Base-by-base conservation (phyloP, 2,113 vertebrate genomes). In the Oncorhynchus clarkii region DNA sequence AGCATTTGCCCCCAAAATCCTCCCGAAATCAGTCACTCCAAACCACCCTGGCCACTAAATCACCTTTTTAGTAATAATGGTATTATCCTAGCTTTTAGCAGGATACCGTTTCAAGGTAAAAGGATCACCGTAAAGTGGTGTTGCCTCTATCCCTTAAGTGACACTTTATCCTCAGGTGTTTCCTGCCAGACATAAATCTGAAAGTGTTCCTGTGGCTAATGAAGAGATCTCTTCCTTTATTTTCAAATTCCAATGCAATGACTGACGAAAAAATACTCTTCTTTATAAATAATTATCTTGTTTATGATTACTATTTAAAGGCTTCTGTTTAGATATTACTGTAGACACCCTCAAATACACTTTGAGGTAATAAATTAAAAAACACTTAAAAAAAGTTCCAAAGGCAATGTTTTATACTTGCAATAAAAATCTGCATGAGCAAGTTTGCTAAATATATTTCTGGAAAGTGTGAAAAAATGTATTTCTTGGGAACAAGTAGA, bases 21-120 rank as follows among this genome's bases (percentile, higher is more conserved):
- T 81, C 79, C 81, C 76, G 84, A 80, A 86, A 89, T 78, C 87
- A 89, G 88, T 88, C 84, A 86, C 86, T 87, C 77, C 84, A 72
- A 80, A 79, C 75, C 59, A 9, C 34, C 74, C 78, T 88, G 80
- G 83, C 80, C 76, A 16, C 79, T 76, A 18, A 88, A 79, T 78
- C 73, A 79, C 78, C 71, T 81, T 79, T 79, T 65, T 62, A 77
- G 79, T 67, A 73, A 18, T 84, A 82, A 87, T 72, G 87, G 83
- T 79, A 82, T 89, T 84, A 87, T 78, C 88, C 74, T 74, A 75
- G 78, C 87, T 88, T 86, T 90, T 86, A 89, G 85, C 82, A 31
- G 7, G 79, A 79, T 66, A 85, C 77, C 16, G 70, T 34, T 81
- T 72, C 57, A 82, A 74, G 74, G 85, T 77, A 80, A 80, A 83